These are phyloP conservation scores for Potorous gilbertii DNA, from an alignment of 2,797 vertebrate genomes.

Conservation along the genomic window DNA sequence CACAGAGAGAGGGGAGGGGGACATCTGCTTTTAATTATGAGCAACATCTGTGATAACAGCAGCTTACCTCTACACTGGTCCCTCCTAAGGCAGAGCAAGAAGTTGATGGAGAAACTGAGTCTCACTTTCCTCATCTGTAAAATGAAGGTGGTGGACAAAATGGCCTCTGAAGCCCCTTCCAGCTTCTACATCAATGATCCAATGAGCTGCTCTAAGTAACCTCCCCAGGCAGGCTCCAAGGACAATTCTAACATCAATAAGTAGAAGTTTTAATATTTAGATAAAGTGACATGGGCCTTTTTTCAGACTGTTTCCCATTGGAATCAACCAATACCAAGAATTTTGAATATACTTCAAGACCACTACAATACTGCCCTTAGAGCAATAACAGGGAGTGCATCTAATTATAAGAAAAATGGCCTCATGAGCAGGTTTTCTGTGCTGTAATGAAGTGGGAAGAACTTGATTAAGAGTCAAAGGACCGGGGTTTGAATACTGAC, in stretches of 20 bases:
- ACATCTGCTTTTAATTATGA: slow-evolving; percentile 25
- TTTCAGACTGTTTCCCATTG: slow-evolving; percentile 14
- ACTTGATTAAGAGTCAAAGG: background rate
- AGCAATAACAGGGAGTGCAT: background rate
- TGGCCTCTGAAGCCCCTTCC: background rate
- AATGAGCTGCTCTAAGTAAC: background rate
- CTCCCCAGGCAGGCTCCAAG: background rate
- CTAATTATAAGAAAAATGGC: slow-evolving; percentile 10
- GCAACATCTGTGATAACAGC: background rate
- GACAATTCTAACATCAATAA: background rate
- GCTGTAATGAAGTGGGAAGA: background rate
- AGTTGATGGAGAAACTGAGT: background rate
- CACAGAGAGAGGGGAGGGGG: background rate
- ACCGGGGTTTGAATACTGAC: background rate
- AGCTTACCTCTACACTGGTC: background rate
- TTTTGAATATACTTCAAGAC: slow-evolving; percentile 15
- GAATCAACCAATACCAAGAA: slow-evolving; percentile 47
- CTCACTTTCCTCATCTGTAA: slow-evolving; percentile 16
- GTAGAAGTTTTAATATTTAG: slow-evolving; percentile 32
- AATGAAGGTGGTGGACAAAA: slow-evolving; percentile 27
- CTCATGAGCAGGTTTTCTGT: background rate
- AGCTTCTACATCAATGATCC: background rate
- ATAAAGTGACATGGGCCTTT: slow-evolving; percentile 7
- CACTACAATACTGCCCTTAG: background rate
- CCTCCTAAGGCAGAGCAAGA: background rate